Conservation (phyloP, 2,797 vertebrate species). For the Oryzias dopingdopingensis region DNA sequence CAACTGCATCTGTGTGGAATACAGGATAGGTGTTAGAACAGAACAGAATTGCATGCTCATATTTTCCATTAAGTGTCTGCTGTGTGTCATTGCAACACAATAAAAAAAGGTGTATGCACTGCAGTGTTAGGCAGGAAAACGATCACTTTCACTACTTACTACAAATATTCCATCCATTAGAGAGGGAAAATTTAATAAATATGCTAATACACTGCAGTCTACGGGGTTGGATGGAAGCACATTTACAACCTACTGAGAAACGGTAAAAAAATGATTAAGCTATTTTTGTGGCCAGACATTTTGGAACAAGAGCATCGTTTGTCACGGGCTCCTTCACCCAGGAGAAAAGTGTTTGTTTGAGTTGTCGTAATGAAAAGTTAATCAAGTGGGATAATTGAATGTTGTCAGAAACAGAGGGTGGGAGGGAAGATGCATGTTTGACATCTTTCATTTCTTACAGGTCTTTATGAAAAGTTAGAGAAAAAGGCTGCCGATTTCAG, state of each 20-base stretch:
- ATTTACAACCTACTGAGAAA: slow-evolving; percentile 57
- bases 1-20: slow-evolving; percentile 5
- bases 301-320: slow-evolving; percentile 57
- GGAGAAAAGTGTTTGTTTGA: slow-evolving; percentile 67
- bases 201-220: slow-evolving; percentile 66
- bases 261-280: slow-evolving; percentile 33
- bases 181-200: slow-evolving; percentile 69
- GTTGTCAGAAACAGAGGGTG: slow-evolving; percentile 59
- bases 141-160: slow-evolving; percentile 59
- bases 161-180: slow-evolving; percentile 71
- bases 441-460: slow-evolving; percentile 50
- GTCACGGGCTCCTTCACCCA: slow-evolving; percentile 54
- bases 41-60: slow-evolving; percentile 18
- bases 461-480: slow-evolving; percentile 31
- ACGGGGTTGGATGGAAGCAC: slow-evolving; percentile 41
- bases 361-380: slow-evolving; percentile 78
- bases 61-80: slow-evolving; percentile 20
- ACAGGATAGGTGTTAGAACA: slow-evolving; percentile 13
- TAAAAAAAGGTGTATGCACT: slow-evolving; percentile 14
- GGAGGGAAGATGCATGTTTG: slow-evolving; percentile 55
- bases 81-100: slow-evolving; percentile 28
- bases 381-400: slow-evolving; percentile 80
- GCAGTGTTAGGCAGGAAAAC: slow-evolving; percentile 23
- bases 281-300: slow-evolving; percentile 49
- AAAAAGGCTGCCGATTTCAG: slow-evolving; percentile 1